Percentiles rank a stretch among this genome's conserved stretches.
These are phyloP conservation scores for Camelus dromedarius DNA, from an alignment of 2,113 vertebrate species.

Conservation along the genomic window DNA sequence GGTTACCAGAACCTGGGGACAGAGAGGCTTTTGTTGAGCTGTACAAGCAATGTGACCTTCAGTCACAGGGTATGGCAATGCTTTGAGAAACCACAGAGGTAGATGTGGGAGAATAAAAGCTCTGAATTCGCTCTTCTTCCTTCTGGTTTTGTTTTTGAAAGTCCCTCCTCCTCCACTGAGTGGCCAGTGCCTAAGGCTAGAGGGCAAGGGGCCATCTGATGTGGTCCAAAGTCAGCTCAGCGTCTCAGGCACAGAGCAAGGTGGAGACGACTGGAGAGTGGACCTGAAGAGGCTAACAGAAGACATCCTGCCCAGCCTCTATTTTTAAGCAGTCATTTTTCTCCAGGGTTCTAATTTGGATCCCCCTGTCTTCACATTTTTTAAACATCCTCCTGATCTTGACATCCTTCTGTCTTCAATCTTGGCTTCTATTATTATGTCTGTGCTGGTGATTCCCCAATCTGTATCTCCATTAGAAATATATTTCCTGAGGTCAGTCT, in stretches of 20 bases:
- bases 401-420: neutral
- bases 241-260: neutral
- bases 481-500: neutral
- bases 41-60: neutral
- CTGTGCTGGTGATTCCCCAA: neutral
- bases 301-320: neutral
- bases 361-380: neutral
- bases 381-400: neutral
- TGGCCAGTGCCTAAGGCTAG: neutral
- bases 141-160: neutral
- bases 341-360: neutral
- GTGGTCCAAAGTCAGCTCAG: neutral
- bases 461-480: neutral
- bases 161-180: neutral
- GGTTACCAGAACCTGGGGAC: neutral
- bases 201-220: neutral
- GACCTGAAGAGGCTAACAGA: neutral
- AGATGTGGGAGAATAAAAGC: neutral
- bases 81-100: neutral
- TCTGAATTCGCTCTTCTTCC: neutral
- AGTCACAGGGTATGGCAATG: neutral
- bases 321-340: neutral
- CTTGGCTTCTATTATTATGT: neutral
- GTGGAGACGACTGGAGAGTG: neutral
- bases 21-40: neutral